Percentiles rank a stretch among this genome's conserved stretches.
Evolutionary conservation across 2,113 vertebrate species (phyloP).

Genomic region (Maccullochella peelii): DNA sequence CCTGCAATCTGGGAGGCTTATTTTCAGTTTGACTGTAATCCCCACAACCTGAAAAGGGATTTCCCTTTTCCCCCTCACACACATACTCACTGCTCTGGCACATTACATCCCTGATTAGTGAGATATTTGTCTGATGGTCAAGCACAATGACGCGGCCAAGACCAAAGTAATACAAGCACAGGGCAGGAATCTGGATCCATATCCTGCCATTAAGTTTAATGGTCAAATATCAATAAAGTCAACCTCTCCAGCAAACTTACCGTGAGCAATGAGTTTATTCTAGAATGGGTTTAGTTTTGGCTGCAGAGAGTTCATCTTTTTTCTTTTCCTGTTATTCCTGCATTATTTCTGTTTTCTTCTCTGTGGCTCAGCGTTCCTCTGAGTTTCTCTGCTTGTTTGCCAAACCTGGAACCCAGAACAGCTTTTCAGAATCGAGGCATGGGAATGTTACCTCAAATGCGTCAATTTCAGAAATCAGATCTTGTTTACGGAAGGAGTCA

Average conservation of each 20-base stretch:
- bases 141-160: slow-evolving; percentile 8
- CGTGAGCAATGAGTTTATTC: slow-evolving; percentile 3
- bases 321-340: slow-evolving; percentile 6
- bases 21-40: slow-evolving; percentile 27
- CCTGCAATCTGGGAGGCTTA: slow-evolving; percentile 7
- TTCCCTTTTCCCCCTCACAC: slow-evolving; percentile 2
- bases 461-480: slow-evolving; percentile 75
- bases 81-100: too few relatives aligned
- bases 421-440: slow-evolving; percentile 46
- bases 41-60: slow-evolving; percentile 33
- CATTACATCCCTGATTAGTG: not conserved
- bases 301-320: not conserved
- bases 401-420: slow-evolving; percentile 55
- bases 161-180: slow-evolving; percentile 45
- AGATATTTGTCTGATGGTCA: slow-evolving; percentile 42
- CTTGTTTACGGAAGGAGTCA: slow-evolving; percentile 68
- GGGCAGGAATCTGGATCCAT: slow-evolving; percentile 26
- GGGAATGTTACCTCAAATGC: slow-evolving; percentile 65
- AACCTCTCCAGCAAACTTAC: slow-evolving; percentile 12
- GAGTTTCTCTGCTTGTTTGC: slow-evolving; percentile 49
- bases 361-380: slow-evolving; percentile 15
- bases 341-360: slow-evolving; percentile 33
- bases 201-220: slow-evolving; percentile 62
- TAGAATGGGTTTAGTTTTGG: slow-evolving; percentile 14
- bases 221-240: slow-evolving; percentile 41